These are phyloP conservation scores for Athalia circularis DNA, from an alignment of 2,888 invertebrate species.

Conservation along the genomic window DNA sequence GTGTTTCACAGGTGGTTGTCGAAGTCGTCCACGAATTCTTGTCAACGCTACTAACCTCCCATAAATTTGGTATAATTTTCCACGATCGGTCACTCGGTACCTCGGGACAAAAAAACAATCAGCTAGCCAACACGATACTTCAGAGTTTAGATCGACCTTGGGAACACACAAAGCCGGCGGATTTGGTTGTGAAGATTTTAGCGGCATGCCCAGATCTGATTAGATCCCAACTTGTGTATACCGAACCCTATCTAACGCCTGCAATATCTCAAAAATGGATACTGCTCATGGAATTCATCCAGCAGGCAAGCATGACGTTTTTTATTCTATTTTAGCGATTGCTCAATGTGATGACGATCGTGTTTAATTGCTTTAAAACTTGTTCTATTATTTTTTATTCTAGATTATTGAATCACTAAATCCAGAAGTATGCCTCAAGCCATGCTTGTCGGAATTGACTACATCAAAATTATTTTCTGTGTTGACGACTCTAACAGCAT, in stretches of 20 bases:
- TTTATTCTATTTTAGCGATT: constrained; percentile 10
- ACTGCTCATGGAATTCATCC: constrained; percentile 64
- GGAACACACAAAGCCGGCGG: constrained; percentile 80
- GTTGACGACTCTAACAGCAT: constrained; percentile 75
- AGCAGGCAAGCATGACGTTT: constrained; percentile 57
- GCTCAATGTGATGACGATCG: background rate
- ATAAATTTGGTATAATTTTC: constrained; percentile 86
- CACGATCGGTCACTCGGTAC: constrained; percentile 81
- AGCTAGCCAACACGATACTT: constrained; percentile 79
- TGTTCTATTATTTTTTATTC: constrained; percentile 43
- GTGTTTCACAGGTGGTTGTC: constrained; percentile 73
- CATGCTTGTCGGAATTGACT: constrained; percentile 74
- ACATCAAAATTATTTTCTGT: constrained; percentile 77
- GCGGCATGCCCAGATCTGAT: constrained; percentile 84
- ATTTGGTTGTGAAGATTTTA: constrained; percentile 80
- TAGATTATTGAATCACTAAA: constrained; percentile 66
- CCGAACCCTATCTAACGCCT: constrained; percentile 80
- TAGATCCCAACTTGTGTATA: constrained; percentile 78
- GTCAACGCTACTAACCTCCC: constrained; percentile 84
- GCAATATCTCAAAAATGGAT: constrained; percentile 69
- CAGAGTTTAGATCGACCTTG: constrained; percentile 82
- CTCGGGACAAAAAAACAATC: constrained; percentile 78
- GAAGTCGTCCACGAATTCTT: constrained; percentile 82
- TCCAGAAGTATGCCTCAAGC: constrained; percentile 71
- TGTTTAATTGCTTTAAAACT: background rate